These are phyloP conservation scores for Virgularia gustaviana DNA, from an alignment of 92 coral and sea anemone species.

Conservation along the genomic window DNA sequence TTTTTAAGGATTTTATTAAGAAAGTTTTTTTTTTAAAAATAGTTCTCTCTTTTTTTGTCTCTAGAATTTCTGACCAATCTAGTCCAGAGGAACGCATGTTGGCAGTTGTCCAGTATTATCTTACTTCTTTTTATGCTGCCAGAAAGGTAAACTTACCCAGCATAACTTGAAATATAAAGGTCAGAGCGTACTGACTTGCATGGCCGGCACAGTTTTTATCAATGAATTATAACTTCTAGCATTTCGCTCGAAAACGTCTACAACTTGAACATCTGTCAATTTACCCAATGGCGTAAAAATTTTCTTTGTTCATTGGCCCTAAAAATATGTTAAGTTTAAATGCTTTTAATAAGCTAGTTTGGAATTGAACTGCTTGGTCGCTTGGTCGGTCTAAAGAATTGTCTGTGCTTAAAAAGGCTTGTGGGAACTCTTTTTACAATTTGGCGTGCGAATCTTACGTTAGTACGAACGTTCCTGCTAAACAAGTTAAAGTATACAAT, in stretches of 20 bases:
- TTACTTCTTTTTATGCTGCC: slow-evolving; percentile 91
- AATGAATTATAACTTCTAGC: too few species aligned
- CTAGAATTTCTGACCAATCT: slow-evolving; percentile 83
- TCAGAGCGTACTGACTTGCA: too few species aligned
- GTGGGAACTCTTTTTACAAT: too few species aligned
- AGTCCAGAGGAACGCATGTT: slow-evolving; percentile 95
- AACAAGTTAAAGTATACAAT: background rate
- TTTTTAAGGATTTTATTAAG: background rate
- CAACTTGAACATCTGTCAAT: too few species aligned
- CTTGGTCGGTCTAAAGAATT: too few species aligned
- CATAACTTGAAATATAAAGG: too few species aligned
- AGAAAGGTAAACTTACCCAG: slow-evolving; percentile 93
- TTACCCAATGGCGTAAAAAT: too few species aligned
- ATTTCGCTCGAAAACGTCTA: too few species aligned
- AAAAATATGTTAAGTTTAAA: too few species aligned
- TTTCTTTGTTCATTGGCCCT: too few species aligned
- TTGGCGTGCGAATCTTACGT: background rate
- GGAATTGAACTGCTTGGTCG: background rate
- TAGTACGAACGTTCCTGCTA: background rate
- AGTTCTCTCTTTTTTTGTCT: background rate
- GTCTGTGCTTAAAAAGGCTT: too few species aligned
- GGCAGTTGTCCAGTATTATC: slow-evolving; percentile 79
- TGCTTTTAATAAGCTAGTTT: background rate
- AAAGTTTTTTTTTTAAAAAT: background rate
- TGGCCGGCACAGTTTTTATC: too few species aligned